Conservation (phyloP, 2,888 invertebrate genomes). For the Erannis defoliaria region DNA sequence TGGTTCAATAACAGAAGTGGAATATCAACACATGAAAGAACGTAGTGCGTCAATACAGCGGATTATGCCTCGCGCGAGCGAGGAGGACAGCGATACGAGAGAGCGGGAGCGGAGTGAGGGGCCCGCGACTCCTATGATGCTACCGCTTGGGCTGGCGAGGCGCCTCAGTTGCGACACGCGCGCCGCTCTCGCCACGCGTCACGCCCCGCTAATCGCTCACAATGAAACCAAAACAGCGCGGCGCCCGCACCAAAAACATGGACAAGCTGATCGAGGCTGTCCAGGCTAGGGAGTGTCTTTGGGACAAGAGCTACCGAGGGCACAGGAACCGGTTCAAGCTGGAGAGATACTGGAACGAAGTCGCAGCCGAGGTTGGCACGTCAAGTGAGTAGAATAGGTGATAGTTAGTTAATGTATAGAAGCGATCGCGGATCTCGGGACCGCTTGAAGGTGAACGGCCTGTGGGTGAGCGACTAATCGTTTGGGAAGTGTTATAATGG, state of each 20-base stretch:
- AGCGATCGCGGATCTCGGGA: slow-evolving; percentile 46
- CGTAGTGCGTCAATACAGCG: slow-evolving; percentile 41
- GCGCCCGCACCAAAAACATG: slow-evolving; percentile 76
- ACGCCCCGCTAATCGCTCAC: slow-evolving; percentile 72
- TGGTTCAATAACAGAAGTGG: slow-evolving; percentile 15
- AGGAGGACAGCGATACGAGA: slow-evolving; percentile 65
- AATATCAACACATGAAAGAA: slow-evolving; percentile 2
- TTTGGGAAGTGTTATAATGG: background rate
- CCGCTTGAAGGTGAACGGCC: slow-evolving; percentile 34
- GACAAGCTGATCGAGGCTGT: slow-evolving; percentile 82
- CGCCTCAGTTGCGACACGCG: slow-evolving; percentile 64
- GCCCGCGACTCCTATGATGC: slow-evolving; percentile 24
- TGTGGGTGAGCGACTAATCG: background rate
- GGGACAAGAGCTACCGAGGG: slow-evolving; percentile 81
- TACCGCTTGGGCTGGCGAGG: background rate
- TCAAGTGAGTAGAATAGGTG: slow-evolving; percentile 70
- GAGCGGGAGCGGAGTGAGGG: slow-evolving; percentile 62
- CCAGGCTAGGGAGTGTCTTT: slow-evolving; percentile 79
- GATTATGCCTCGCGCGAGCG: slow-evolving; percentile 72
- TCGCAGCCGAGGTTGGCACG: slow-evolving; percentile 78
- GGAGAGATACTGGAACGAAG: slow-evolving; percentile 83
- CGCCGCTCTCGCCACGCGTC: slow-evolving; percentile 64
- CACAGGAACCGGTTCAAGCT: slow-evolving; percentile 79
- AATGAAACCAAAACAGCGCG: slow-evolving; percentile 72
- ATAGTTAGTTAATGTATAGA: background rate